Conservation (phyloP, 2,888 invertebrate species). For the Lasioglossum morio region DNA sequence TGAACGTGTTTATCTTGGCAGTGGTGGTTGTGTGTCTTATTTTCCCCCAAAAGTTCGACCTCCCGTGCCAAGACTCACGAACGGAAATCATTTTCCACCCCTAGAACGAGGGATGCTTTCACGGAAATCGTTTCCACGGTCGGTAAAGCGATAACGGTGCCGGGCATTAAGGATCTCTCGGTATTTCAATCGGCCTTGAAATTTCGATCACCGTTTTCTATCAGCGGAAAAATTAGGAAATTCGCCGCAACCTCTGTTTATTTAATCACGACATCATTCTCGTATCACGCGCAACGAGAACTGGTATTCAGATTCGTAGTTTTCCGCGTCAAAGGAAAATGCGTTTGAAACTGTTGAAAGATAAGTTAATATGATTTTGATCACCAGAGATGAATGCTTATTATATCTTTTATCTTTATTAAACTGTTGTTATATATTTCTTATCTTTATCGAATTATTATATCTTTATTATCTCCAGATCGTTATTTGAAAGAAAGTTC, state of each 20-base stretch:
- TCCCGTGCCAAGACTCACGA: constrained; percentile 19
- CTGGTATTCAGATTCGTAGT: background rate
- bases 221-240: constrained; percentile 13
- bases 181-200: constrained; percentile 14
- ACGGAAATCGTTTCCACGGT: constrained; percentile 54
- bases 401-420: background rate
- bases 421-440: background rate
- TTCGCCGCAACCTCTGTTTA: background rate
- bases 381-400: no score
- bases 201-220: constrained; percentile 15
- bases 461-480: no score
- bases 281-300: background rate
- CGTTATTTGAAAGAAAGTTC: no score
- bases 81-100: constrained; percentile 51
- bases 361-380: no score
- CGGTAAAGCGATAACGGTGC: constrained; percentile 39
- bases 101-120: constrained; percentile 27
- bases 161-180: constrained; percentile 29
- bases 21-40: constrained; percentile 24
- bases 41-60: constrained; percentile 33
- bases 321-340: background rate
- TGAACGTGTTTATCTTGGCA: constrained; percentile 32
- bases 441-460: no score
- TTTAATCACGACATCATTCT: constrained; percentile 38
- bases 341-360: no score